phyloP scores from a whole-genome alignment of 2,888 invertebrate species.

The Standfussiana lucernea region DNA sequence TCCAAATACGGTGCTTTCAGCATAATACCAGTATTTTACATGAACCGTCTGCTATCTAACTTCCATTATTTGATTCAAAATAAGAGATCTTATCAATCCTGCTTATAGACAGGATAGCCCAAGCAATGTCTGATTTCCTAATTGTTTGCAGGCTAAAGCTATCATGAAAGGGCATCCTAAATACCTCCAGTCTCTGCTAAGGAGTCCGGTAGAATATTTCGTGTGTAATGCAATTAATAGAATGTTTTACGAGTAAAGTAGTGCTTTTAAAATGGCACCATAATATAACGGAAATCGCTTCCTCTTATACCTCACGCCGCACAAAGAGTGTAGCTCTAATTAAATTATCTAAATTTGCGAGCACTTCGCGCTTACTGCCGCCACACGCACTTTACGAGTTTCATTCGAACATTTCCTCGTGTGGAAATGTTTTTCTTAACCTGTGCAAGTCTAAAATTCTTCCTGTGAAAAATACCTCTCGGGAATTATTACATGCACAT shows the following conservation, averaged over 20 bases:
- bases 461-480: background rate
- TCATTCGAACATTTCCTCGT: slow-evolving; percentile 34
- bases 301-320: background rate
- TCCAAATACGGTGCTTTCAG: too few species aligned
- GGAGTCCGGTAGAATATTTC: background rate
- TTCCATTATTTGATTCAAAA: too few species aligned
- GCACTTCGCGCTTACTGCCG: slow-evolving; percentile 64
- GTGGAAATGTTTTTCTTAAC: slow-evolving; percentile 1
- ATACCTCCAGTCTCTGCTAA: too few species aligned
- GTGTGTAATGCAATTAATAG: background rate
- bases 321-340: slow-evolving; percentile 58
- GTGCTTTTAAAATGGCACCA: background rate
- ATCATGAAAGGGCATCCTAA: background rate
- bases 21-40: background rate
- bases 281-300: slow-evolving; percentile 19
- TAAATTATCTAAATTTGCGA: slow-evolving; percentile 72
- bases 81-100: background rate
- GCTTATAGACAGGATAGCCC: too few species aligned
- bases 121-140: background rate
- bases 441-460: background rate
- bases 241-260: background rate
- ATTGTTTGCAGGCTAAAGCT: background rate
- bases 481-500: background rate
- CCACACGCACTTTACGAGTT: slow-evolving; percentile 61
- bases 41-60: background rate